Evolutionary conservation across 2,113 vertebrate species (phyloP), one percentile per base, ranked within the genome.

Genomic region (Athene cunicularia): DNA sequence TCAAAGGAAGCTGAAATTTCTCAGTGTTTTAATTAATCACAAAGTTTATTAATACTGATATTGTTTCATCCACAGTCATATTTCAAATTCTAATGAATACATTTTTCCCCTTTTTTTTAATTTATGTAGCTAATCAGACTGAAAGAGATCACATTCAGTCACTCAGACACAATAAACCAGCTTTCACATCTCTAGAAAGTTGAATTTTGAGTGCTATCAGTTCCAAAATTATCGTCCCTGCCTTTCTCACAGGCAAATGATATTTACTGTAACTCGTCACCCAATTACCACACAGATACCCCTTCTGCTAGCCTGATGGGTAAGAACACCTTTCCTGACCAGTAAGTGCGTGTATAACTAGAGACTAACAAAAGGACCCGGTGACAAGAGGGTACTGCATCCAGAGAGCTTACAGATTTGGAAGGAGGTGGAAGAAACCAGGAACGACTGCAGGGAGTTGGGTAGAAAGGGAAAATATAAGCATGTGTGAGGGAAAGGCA

Each of bases 301-400:
- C 16, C 26, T 83, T 37, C 67, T 80, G 37, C 67, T 87, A 3
- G 0, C 62, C 60, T 74, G 47, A 79, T 2, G 5, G 37, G 35
- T 53, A 60, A n/a, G 39, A 24, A 77, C 39, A 27, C 5, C 9
- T 8, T 63, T 67, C 47, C 64, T 23, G 13, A 59, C 13, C 85
- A 47, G n/a, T 52, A 81, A 72, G 12, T 2, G 2, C 26, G 32
- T 0, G 0, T 8, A 7, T 16, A 76, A 18, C 9, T 27, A 12
- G 12, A 77, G 6, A 49, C 12, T n/a, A 55, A 55, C 24, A 32
- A 67, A 75, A 88, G 18, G 49, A 58, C 2, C 7, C 30, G 26
- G 21, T 47, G 9, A 28, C 73, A 0, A 80, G 58, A 80, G 8
- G 5, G 14, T 28, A 67, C 41, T 58, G 45, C n/a, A 87, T 45